Base-by-base conservation (phyloP, 2,113 vertebrate species). In the Anguilla japonica region DNA sequence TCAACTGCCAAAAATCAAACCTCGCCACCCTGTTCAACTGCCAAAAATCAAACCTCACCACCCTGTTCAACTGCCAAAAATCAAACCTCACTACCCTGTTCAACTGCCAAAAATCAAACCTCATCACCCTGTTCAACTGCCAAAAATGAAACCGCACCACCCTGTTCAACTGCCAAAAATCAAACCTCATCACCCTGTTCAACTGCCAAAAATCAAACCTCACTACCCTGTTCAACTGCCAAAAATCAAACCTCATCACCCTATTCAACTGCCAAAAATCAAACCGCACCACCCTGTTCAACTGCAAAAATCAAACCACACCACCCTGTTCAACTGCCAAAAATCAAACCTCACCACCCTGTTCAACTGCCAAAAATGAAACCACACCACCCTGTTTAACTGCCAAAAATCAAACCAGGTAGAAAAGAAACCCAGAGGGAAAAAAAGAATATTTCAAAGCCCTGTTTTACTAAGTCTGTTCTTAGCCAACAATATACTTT, bases 401-500 rank as follows among this genome's bases (percentile, higher is more conserved):
- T 81, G 13, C 78, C 34, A 29, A 34, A 60, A 46, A 15, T 53
- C n/a, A 29, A 86, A 46, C 85, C 9, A 89, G 6, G 60, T n/a
- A 56, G 26, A 9, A 39, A 82, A 79, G 57, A 87, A 86, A 82
- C 7, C 75, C n/a, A 82, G 5, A 78, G 16, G 75, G 34, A 83
- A 46, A 41, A 79, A 18, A 85, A 79, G 11, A 78, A 22, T 60
- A 39, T 40, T 67, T 34, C 41, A 81, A 41, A 22, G 60, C 15
- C 22, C 50, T n/a, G 41, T 46, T 87, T 87, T 79, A 39, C 63
- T 13, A 3, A 57, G 40, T 46, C 71, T 39, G 53, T 57, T 46
- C 16, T 83, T 79, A 60, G 71, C 81, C 80, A 18, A 78, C 84
- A 40, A 34, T 34, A 41, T 78, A 57, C 46, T 86, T 88, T 83